These are phyloP conservation scores for Temnothorax nylanderi DNA, from an alignment of 1,140 invertebrate species.

Conservation along the genomic window DNA sequence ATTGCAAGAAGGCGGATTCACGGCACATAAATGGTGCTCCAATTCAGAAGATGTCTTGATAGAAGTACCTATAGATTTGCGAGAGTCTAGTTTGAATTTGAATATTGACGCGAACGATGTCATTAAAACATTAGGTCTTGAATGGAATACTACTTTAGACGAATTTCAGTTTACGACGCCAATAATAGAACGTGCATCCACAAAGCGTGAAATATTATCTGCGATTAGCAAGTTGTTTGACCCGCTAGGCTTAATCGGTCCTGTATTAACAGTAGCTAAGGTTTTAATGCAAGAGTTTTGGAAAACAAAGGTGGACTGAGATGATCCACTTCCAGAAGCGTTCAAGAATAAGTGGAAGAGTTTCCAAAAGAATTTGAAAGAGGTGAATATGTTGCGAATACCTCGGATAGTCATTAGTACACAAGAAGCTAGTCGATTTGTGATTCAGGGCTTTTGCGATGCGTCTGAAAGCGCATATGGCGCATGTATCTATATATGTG, in stretches of 20 bases:
- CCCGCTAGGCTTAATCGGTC: conserved; percentile 71
- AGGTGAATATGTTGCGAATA: background rate
- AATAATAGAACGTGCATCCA: background rate
- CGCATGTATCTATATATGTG: conserved; percentile 48
- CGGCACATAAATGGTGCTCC: conserved; percentile 73
- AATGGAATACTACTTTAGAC: background rate
- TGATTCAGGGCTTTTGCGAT: conserved; percentile 28
- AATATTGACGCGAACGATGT: background rate
- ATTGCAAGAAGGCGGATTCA: conserved; percentile 69
- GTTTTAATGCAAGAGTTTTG: conserved; percentile 74
- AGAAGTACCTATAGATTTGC: background rate
- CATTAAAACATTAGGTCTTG: background rate
- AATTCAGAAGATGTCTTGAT: conserved; percentile 17
- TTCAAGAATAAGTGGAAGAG: conserved; percentile 26
- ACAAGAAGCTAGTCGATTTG: fast-evolving
- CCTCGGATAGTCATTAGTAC: background rate
- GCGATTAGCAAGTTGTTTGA: conserved; percentile 72
- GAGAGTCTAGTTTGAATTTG: background rate
- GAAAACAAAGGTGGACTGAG: conserved; percentile 68
- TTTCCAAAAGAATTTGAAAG: background rate
- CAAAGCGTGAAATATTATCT: conserved; percentile 49
- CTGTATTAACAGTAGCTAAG: conserved; percentile 71
- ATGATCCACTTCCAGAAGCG: conserved; percentile 53
- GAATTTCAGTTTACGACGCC: background rate
- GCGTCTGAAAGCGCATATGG: conserved; percentile 9